phyloP scores from a whole-genome alignment of 2,113 vertebrate genomes.

The Psilopsiagon aurifrons region DNA sequence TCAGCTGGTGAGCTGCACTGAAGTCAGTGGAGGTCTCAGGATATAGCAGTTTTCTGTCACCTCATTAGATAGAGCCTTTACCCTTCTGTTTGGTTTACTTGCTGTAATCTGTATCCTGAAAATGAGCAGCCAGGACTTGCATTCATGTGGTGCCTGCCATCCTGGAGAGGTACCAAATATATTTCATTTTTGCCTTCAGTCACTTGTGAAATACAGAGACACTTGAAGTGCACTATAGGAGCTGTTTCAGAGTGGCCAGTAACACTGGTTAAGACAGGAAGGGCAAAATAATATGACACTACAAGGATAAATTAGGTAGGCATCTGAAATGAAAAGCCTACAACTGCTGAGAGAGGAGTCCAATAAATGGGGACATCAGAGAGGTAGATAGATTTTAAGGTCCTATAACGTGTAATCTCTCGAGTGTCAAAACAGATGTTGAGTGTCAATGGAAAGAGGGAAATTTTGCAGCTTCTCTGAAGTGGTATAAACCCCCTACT shows the following conservation, averaged over 20 bases:
- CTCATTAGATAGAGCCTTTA: background rate
- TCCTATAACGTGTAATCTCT: background rate
- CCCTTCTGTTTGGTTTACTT: background rate
- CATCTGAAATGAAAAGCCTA: background rate
- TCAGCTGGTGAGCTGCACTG: background rate
- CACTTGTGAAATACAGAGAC: rapidly evolving
- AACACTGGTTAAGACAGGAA: background rate
- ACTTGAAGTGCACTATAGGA: rapidly evolving
- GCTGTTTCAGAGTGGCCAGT: background rate
- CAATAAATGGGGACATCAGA: background rate
- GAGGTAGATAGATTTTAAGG: background rate
- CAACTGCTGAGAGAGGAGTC: background rate
- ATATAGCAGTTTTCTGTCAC: background rate
- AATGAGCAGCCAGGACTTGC: background rate
- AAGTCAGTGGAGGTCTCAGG: background rate
- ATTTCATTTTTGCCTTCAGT: background rate
- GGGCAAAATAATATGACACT: background rate
- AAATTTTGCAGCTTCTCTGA: background rate
- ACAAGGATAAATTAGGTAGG: background rate
- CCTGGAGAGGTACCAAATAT: background rate
- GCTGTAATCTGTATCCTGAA: background rate
- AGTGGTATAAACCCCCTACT: background rate
- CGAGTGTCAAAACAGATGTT: background rate
- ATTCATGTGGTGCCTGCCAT: background rate
- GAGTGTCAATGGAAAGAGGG: background rate